These are phyloP conservation scores for Thalpophila matura DNA, from an alignment of 2,888 invertebrate genomes.

Conservation along the genomic window DNA sequence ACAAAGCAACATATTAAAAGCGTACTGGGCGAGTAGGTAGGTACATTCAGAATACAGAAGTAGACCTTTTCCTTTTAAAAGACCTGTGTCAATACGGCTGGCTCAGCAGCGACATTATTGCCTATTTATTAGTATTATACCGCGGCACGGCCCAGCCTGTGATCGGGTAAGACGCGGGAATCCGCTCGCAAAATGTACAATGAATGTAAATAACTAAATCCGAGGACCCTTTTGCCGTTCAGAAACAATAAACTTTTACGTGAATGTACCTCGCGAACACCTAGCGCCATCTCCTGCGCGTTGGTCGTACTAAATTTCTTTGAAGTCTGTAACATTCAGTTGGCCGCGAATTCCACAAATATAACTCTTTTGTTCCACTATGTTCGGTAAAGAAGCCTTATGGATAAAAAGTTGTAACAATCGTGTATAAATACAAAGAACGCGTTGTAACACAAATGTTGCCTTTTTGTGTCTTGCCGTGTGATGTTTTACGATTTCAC, in stretches of 20 bases:
- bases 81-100: conserved; percentile 30
- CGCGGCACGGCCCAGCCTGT: conserved; percentile 20
- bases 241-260: conserved; percentile 38
- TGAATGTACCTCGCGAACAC: not conserved
- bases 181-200: conserved; percentile 45
- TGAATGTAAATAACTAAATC: conserved; percentile 50
- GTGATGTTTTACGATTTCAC: conserved; percentile 50
- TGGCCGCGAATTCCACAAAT: not conserved
- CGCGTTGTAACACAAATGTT: not conserved
- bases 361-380: conserved; percentile 20
- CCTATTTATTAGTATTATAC: conserved; percentile 47
- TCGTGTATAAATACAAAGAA: not conserved
- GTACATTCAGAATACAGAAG: too few relatives aligned
- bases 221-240: conserved; percentile 33
- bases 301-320: conserved; percentile 17
- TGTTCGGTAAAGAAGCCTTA: conserved; percentile 29
- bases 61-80: conserved; percentile 20
- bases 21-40: not conserved
- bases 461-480: not conserved
- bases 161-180: conserved; percentile 30
- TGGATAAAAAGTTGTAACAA: conserved; percentile 27
- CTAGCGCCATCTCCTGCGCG: conserved; percentile 35
- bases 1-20: not conserved
- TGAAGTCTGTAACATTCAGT: conserved; percentile 10
- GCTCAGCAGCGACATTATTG: conserved; percentile 51